Conservation (phyloP, 2,888 invertebrate genomes). For the Mesoligia furuncula region DNA sequence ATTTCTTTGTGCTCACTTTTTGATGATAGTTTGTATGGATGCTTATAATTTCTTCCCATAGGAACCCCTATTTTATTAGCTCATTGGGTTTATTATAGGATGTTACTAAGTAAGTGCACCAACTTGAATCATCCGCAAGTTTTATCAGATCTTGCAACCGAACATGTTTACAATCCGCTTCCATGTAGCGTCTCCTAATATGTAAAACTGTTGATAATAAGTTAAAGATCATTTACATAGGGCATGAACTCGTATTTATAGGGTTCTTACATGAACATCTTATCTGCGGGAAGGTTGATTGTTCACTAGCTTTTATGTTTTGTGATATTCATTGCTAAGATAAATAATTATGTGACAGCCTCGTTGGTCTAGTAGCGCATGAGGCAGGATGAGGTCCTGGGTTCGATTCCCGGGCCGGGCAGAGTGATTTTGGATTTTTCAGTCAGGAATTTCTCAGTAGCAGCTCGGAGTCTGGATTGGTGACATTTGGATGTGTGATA, state of each 20-base stretch:
- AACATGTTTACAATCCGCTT: slow-evolving; percentile 48
- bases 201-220: slow-evolving; percentile 52
- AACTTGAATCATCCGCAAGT: slow-evolving; percentile 24
- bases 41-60: not conserved
- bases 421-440: not conserved
- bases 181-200: slow-evolving; percentile 47
- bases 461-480: not conserved
- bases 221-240: slow-evolving; percentile 58
- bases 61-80: not conserved
- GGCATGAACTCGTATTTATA: slow-evolving; percentile 51
- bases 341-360: not conserved
- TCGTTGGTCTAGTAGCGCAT: not conserved
- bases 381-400: not conserved
- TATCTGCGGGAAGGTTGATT: slow-evolving; percentile 49
- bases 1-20: too few species aligned
- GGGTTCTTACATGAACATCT: slow-evolving; percentile 39
- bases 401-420: not conserved
- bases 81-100: not conserved
- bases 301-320: slow-evolving; percentile 33
- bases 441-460: not conserved
- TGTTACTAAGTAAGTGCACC: not conserved
- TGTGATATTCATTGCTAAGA: not conserved
- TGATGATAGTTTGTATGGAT: too few species aligned
- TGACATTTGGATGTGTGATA: not conserved
- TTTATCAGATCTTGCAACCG: slow-evolving; percentile 48